Evolutionary conservation across 2,888 invertebrate species (phyloP).

Genomic region (Eudasyphora cyanicolor): DNA sequence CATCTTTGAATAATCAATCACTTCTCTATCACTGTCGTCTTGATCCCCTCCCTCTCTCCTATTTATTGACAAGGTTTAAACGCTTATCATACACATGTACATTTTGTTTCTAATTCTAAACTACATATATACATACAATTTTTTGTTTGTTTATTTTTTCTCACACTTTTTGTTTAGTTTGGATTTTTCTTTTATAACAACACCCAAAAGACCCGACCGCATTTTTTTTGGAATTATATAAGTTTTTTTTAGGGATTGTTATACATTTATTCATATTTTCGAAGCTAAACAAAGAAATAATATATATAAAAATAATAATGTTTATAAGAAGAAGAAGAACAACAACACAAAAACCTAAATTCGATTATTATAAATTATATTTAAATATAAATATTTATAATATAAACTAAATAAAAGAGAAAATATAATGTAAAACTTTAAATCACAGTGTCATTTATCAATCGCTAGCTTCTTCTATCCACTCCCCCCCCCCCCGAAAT

Average conservation of each 20-base stretch:
- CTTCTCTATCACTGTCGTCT: not conserved
- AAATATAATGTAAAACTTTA: not conserved
- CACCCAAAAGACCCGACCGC: not conserved
- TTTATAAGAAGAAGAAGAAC: slow-evolving; percentile 14
- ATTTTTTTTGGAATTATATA: not conserved
- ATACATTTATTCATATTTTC: not conserved
- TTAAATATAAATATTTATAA: slow-evolving; percentile 41
- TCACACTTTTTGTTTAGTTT: not conserved
- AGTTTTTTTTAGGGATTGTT: not conserved
- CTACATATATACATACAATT: too few relatives aligned
- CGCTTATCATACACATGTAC: slow-evolving; percentile 15
- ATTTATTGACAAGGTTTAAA: slow-evolving; percentile 26
- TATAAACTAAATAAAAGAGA: not conserved
- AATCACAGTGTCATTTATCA: not conserved
- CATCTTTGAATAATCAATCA: not conserved
- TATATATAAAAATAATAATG: slow-evolving; percentile 36
- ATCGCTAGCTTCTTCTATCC: too few relatives aligned
- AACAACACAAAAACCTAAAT: slow-evolving; percentile 1
- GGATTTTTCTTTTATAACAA: not conserved
- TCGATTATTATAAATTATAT: slow-evolving; percentile 28
- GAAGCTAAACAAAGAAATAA: slow-evolving; percentile 2
- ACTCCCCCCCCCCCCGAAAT: not conserved
- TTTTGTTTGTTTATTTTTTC: not conserved
- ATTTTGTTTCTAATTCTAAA: not conserved
- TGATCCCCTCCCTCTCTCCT: not conserved